phyloP scores from a whole-genome alignment of 2,888 invertebrate species.

The Dolomedes plantarius region DNA sequence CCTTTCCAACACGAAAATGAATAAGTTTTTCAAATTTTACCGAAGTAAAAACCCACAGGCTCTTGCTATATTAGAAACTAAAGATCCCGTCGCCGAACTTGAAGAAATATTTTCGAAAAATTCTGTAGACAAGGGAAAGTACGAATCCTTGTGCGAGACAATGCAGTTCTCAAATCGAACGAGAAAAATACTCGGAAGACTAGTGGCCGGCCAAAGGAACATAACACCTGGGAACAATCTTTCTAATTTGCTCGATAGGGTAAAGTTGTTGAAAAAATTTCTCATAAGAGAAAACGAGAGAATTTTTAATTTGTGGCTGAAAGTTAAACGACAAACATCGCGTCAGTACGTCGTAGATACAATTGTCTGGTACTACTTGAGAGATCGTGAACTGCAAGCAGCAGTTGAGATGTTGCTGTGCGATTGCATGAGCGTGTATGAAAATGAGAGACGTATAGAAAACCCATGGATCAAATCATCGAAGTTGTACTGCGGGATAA shows the following conservation, averaged over 20 bases:
- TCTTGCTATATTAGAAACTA: background rate
- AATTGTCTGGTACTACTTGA: constrained; percentile 6
- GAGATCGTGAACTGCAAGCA: constrained; percentile 19
- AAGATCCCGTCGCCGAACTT: background rate
- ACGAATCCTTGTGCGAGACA: background rate
- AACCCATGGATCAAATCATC: constrained; percentile 1
- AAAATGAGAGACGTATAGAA: background rate
- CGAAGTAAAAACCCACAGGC: background rate
- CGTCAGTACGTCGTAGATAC: background rate
- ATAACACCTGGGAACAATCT: background rate
- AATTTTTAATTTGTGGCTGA: background rate
- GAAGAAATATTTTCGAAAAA: background rate
- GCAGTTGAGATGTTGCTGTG: constrained; percentile 35
- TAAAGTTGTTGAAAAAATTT: background rate
- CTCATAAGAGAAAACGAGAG: background rate
- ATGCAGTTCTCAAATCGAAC: constrained; percentile 11
- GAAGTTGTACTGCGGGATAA: constrained; percentile 14
- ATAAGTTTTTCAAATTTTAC: background rate
- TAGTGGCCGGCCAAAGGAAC: background rate
- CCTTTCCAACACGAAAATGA: background rate
- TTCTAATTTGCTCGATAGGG: constrained; percentile 10
- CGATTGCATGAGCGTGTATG: constrained; percentile 4
- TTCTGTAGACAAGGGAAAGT: background rate
- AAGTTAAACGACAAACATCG: background rate
- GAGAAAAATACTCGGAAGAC: background rate